Conservation (phyloP, 2,797 vertebrate species). For the Pantherophis vulpinus region DNA sequence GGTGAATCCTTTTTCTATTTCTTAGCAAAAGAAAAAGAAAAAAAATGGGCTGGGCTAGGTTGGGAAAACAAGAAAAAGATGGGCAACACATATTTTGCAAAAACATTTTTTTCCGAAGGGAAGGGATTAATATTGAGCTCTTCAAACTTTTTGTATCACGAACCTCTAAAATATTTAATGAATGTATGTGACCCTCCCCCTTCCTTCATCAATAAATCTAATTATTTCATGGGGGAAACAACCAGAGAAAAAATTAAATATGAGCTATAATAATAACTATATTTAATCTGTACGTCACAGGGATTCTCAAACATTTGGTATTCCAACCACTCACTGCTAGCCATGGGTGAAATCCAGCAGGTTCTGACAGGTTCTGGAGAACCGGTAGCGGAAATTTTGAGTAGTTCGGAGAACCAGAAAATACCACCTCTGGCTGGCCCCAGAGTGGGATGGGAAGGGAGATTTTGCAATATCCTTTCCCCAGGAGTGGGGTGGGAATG, state of each 20-base stretch:
- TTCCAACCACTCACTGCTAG: neutral
- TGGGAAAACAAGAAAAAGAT: neutral
- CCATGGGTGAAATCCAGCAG: too few species aligned
- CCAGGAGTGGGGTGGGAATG: too few species aligned
- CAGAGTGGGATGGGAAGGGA: too few species aligned
- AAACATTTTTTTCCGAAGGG: neutral
- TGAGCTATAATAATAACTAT: neutral
- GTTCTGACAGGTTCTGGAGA: too few species aligned
- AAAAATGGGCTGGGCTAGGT: neutral
- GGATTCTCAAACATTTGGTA: neutral
- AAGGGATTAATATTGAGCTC: neutral
- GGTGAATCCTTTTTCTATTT: neutral
- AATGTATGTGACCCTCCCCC: neutral
- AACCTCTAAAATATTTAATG: neutral
- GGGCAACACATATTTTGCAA: neutral
- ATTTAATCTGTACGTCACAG: neutral
- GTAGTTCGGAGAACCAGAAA: too few species aligned
- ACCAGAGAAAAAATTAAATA: neutral
- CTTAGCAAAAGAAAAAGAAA: neutral
- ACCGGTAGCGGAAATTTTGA: too few species aligned
- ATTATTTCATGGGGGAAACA: neutral
- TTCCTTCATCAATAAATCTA: neutral
- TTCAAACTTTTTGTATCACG: neutral
- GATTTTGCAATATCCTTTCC: too few species aligned
- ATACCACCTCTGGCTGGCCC: too few species aligned